These are phyloP conservation scores for Sus cebifrons DNA, from an alignment of 2,797 vertebrate genomes.

Conservation along the genomic window DNA sequence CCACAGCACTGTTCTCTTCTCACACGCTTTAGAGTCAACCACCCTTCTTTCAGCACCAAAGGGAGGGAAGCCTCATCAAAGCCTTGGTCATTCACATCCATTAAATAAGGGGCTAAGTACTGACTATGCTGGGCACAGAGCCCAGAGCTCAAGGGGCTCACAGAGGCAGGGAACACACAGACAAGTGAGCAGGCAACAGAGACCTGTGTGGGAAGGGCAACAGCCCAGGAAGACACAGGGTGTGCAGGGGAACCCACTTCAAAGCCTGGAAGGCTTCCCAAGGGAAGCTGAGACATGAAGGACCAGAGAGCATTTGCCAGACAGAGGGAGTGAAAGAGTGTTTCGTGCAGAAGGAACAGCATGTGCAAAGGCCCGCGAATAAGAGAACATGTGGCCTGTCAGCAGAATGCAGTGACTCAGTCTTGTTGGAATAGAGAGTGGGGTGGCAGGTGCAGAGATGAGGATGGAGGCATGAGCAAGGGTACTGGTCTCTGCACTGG, in stretches of 20 bases:
- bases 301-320: fast-evolving
- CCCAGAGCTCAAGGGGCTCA: not conserved
- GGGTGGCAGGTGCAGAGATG: not conserved
- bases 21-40: not conserved
- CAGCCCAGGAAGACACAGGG: fast-evolving
- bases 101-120: not conserved
- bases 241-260: not conserved
- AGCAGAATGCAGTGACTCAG: fast-evolving
- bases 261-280: not conserved
- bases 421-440: fast-evolving
- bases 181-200: not conserved
- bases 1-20: not conserved
- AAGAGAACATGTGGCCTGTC: fast-evolving
- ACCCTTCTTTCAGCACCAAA: not conserved
- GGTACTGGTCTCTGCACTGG: not conserved
- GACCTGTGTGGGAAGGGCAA: not conserved
- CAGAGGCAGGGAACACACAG: not conserved
- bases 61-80: not conserved
- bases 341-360: not conserved
- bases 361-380: not conserved
- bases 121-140: not conserved
- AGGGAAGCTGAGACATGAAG: not conserved
- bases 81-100: not conserved
- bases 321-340: not conserved
- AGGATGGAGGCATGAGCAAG: not conserved